Evolutionary conservation across 2,113 vertebrate species (phyloP), one percentile per base, ranked within the genome.

Genomic region (Chascanopsetta lugubris): DNA sequence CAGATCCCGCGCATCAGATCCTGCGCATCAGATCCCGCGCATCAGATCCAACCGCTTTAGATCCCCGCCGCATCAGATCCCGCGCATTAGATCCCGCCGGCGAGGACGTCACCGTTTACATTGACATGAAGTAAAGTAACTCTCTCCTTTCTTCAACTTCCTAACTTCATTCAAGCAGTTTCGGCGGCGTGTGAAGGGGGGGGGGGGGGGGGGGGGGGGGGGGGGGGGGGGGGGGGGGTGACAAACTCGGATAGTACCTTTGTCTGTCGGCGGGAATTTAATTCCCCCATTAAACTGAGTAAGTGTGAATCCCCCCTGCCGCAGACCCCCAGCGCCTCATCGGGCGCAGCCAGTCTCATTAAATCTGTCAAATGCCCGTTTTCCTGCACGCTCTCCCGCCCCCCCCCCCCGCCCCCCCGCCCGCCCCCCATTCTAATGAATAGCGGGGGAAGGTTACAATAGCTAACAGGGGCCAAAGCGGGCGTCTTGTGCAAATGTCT

Each of bases 311-410:
- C 59, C 20, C n/a, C 67, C 77, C 67, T 27, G 69, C 66, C 61
- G 29, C 27, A 34, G 66, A 85, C 72, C 80, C n/a, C 76, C 59
- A 45, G 57, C 32, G 32, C 32, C 71, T 72, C 77, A 76, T 83
- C 83, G 77, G 87, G 82, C 72, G 10, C 32, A 56, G 71, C 54
- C 48, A 8, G 73, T 71, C 77, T 87, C 78, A 87, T 86, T 87
- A 87, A 78, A 87, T 86, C 83, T 85, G 79, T 80, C 85, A 86
- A 82, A 86, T 79, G 75, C 8, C 53, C 76, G 67, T 84, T 84
- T 80, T 79, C 48, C 12, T 43, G 71, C 61, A 64, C 21, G 10
- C 49, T 53, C 74, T 85, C 67, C 66, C 75, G 67, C 74, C 66
- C 80, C 77, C n/a, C 48, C 12, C 38, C 69, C 61, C 61, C 21